Evolutionary conservation across 2,888 invertebrate species (phyloP).

Genomic region (Pristionchus exspectatus): DNA sequence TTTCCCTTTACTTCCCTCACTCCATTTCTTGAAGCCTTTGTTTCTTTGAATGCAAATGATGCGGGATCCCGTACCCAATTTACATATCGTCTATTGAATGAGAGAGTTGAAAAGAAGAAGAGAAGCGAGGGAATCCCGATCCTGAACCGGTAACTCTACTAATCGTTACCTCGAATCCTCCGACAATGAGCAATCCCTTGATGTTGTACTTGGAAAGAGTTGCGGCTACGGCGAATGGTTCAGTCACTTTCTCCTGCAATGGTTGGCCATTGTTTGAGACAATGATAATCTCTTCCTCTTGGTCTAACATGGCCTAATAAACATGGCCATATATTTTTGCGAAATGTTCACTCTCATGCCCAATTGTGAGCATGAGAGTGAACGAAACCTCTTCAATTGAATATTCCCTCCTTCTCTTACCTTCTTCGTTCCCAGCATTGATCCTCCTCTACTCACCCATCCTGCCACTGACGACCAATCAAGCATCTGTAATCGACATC

Average conservation of each 20-base stretch:
- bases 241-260: conserved; percentile 58
- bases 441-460: conserved; percentile 62
- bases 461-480: conserved; percentile 58
- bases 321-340: too few relatives aligned
- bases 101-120: too few relatives aligned
- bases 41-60: background rate
- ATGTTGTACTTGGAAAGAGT: conserved; percentile 57
- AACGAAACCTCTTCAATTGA: too few relatives aligned
- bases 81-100: too few relatives aligned
- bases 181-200: conserved; percentile 61
- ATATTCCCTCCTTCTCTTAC: background rate
- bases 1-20: too few relatives aligned
- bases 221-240: conserved; percentile 60
- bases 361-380: too few relatives aligned
- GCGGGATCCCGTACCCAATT: too few relatives aligned
- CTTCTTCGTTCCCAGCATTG: conserved; percentile 58
- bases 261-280: too few relatives aligned
- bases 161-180: conserved; percentile 58
- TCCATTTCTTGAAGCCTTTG: background rate
- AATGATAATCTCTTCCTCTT: background rate
- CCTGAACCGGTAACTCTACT: too few relatives aligned
- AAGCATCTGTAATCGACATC: conserved; percentile 5
- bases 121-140: too few relatives aligned
- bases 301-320: background rate
- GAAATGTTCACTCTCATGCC: too few relatives aligned